Conservation (phyloP, 1,140 invertebrate species). For the Rhopalosiphum padi region DNA sequence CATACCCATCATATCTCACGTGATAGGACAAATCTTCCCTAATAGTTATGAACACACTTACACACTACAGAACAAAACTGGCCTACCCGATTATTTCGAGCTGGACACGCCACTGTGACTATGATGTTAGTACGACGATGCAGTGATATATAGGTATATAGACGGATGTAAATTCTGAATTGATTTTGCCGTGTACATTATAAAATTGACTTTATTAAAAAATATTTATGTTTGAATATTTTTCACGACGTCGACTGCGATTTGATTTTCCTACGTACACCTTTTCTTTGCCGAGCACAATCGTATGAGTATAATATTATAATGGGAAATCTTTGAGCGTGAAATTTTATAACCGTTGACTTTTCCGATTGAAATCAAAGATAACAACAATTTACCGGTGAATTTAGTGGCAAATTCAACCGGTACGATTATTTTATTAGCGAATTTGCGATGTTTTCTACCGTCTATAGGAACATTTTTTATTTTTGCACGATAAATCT, state of each 20-base stretch:
- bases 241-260: too few relatives aligned
- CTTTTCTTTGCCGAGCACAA: neutral
- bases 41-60: too few relatives aligned
- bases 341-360: neutral
- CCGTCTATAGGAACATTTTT: neutral
- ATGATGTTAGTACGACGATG: too few relatives aligned
- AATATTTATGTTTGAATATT: neutral
- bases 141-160: too few relatives aligned
- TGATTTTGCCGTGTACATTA: neutral
- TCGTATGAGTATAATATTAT: too few relatives aligned
- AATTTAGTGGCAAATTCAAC: neutral
- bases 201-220: too few relatives aligned
- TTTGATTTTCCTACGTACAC: neutral
- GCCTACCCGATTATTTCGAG: too few relatives aligned
- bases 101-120: too few relatives aligned
- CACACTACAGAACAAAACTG: too few relatives aligned
- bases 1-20: too few relatives aligned
- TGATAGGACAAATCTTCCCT: too few relatives aligned
- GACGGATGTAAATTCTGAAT: neutral
- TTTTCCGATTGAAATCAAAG: neutral
- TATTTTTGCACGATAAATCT: neutral
- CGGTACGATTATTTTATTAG: neutral
- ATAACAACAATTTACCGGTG: neutral
- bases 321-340: neutral
- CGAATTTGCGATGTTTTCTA: neutral